Base-by-base conservation (phyloP, 2,797 vertebrate species). In the Sebastes flavidus region DNA sequence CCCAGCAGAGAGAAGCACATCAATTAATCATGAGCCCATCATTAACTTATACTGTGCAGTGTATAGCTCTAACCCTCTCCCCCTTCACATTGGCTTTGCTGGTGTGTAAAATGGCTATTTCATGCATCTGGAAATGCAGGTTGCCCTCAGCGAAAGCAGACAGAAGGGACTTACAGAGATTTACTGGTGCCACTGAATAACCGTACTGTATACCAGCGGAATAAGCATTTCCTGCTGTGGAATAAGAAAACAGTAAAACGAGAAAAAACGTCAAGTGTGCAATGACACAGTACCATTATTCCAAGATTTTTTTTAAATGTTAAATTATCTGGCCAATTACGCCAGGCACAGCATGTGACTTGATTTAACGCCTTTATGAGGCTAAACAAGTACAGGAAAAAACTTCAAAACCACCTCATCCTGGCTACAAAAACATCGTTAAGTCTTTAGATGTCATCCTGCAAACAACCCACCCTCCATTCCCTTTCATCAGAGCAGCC, bases 141-240 rank as follows among this genome's bases (percentile, higher is more conserved):
- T 92, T 92, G 93, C 93, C 94, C 91, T 94, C 90, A 95, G 93
- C 94, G 78, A 93, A 96, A 95, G 93, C 95, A 94, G 91, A 94
- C 92, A 93, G 94, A 94, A 94, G 92, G 88, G 91, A 95, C 96
- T 96, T 96, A 97, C 96, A 97, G 94, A 91, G 91, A 93, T 91
- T 91, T 95, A 95, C 78, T 75, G 94, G 87, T 83, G 90, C 81
- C 90, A 92, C 82, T 92, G 94, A 95, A 95, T 94, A 94, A 96
- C 95, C 92, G 85, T 91, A 96, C 94, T 96, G 95, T 95, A 93
- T 96, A 96, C 92, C 90, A 94, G 92, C 90, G 87, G 88, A 92
- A 95, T 89, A 95, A 65, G 68, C 92, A 95, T 91, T 94, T 91
- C 93, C 96, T 96, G 91, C 81, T 93, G 94, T 90, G 92, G 94